Conservation (phyloP, 2,113 vertebrate species). For the Hassar affinis region DNA sequence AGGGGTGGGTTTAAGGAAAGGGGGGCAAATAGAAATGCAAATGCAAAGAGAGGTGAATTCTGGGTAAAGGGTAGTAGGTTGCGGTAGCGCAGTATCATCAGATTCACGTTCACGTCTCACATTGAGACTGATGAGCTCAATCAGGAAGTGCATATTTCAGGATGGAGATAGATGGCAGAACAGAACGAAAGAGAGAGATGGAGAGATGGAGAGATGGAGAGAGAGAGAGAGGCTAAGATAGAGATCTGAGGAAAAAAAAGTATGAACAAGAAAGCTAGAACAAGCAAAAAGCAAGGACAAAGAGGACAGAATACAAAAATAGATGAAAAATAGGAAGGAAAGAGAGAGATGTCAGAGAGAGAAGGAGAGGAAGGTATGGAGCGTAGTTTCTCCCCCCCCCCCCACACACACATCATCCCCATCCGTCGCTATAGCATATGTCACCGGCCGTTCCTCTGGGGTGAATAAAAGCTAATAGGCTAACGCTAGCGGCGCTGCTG, state of each 20-base stretch:
- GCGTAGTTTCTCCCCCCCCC: background rate
- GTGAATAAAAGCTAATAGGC: conserved; percentile 97
- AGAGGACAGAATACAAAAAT: conserved; percentile 35
- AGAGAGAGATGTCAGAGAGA: background rate
- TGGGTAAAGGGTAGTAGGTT: conserved; percentile 74
- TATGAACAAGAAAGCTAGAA: conserved; percentile 31
- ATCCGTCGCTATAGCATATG: conserved; percentile 23
- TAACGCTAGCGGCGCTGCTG: conserved; percentile 87
- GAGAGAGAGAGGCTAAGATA: background rate
- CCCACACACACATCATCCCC: background rate
- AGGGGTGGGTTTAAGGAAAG: background rate
- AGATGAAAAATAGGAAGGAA: conserved; percentile 7
- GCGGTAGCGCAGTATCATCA: conserved; percentile 95
- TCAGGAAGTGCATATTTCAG: conserved; percentile 99
- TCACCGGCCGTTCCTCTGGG: conserved; percentile 59
- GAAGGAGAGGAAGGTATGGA: background rate
- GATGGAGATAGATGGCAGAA: conserved; percentile 95
- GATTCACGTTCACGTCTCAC: conserved; percentile 99
- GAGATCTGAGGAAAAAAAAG: conserved; percentile 34
- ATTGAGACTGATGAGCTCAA: conserved; percentile 99
- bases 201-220: conserved; percentile 3
- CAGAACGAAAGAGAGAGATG: conserved; percentile 40
- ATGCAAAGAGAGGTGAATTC: conserved; percentile 37
- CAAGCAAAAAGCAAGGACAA: conserved; percentile 43
- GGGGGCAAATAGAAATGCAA: background rate